Base-by-base conservation (phyloP, 2,888 invertebrate genomes). In the Rhogogaster chlorosoma region DNA sequence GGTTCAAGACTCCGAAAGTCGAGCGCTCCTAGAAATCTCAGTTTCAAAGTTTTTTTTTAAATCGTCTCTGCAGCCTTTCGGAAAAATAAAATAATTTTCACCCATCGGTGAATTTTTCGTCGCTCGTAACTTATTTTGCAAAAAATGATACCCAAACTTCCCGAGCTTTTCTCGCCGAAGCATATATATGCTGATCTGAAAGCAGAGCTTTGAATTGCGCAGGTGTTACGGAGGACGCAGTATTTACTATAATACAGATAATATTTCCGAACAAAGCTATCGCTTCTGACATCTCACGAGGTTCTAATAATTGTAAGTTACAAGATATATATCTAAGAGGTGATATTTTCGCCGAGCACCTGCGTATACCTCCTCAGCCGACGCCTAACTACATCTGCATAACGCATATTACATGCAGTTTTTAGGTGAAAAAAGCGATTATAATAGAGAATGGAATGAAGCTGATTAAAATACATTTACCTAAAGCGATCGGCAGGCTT, bases 231-330 rank as follows among this genome's bases (percentile, higher is more conserved):
- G 49, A 53, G 53, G 77, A 77, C 53, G 15, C 1, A 18, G 53
- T 29, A 77, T 45, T n/a, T 18, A n/a, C 73, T 53, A 32, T 12
- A 12, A 49, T 18, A 32, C 32, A 29, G 77, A 49, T 73, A 73
- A 73, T 42, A 73, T 73, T 32, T 32, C 77, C 77, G 18, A 53
- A 77, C 49, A 53, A 77, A 77, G 77, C 49, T 77, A 77, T 77
- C 77, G 77, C 32, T 7, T 4, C 32, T 77, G 77, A 77, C 77
- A 77, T 77, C 77, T 49, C 32, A 45, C 45, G 7, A 15, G 53
- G 49, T 77, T 77, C 77, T 77, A 77, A 77, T 77, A 77, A 77
- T 77, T 77, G 32, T 53, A 45, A 32, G 32, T 53, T 77, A 22
- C 49, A 32, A 77, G 77, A 77, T 73, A 42, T 32, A 77, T 73